phyloP scores from a whole-genome alignment of 2,888 invertebrate genomes.

The Plutella xylostella region DNA sequence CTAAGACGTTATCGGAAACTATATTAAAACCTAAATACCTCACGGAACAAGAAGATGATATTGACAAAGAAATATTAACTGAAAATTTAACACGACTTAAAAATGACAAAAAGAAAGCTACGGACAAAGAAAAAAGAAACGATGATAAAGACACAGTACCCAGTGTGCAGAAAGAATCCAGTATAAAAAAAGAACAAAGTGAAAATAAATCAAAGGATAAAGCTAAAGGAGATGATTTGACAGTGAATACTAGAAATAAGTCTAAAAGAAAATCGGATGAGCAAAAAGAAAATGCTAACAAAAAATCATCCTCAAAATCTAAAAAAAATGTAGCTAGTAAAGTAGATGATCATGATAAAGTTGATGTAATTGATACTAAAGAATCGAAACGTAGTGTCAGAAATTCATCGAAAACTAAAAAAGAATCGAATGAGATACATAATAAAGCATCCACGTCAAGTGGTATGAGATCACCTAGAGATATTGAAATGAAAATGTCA shows the following conservation, averaged over 20 bases:
- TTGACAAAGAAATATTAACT: slow-evolving; percentile 39
- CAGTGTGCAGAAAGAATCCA: slow-evolving; percentile 10
- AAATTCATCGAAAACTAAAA: too few relatives aligned
- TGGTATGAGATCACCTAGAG: neutral
- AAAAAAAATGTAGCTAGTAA: neutral
- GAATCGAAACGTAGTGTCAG: too few relatives aligned
- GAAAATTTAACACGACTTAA: slow-evolving; percentile 44
- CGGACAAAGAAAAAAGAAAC: slow-evolving; percentile 14
- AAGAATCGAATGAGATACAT: too few relatives aligned
- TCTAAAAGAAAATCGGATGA: too few relatives aligned
- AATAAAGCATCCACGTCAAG: too few relatives aligned
- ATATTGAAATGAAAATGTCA: neutral
- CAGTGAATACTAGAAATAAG: too few relatives aligned
- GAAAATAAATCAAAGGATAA: slow-evolving; percentile 10
- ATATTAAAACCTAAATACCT: slow-evolving; percentile 35
- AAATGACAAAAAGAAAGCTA: slow-evolving; percentile 19
- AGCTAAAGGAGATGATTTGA: slow-evolving; percentile 4
- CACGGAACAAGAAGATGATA: slow-evolving; percentile 35
- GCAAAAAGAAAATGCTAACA: too few relatives aligned
- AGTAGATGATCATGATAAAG: too few relatives aligned
- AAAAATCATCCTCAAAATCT: neutral
- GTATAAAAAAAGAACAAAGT: slow-evolving; percentile 16
- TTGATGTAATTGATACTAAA: too few relatives aligned
- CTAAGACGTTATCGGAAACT: slow-evolving; percentile 23
- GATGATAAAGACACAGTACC: slow-evolving; percentile 14